phyloP scores from a whole-genome alignment of 2,888 invertebrate genomes.

The Ferrisia virgata region DNA sequence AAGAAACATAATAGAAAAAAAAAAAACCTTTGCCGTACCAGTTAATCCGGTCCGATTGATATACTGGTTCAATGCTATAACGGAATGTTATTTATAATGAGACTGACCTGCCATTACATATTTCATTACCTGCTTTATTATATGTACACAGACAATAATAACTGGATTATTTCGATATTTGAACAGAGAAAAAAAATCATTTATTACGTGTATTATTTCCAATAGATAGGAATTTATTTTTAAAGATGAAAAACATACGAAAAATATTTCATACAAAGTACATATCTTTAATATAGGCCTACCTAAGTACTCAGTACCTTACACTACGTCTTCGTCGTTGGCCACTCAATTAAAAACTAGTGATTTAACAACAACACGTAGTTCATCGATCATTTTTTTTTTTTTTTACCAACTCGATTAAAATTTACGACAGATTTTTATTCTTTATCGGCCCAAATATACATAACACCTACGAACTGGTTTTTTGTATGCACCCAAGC shows the following conservation, averaged over 20 bases:
- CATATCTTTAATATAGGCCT: too few species aligned
- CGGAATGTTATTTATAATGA: conserved; percentile 28
- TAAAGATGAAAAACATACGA: neutral
- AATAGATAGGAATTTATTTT: neutral
- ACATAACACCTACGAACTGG: neutral
- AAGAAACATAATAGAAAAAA: conserved; percentile 7
- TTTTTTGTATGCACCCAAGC: neutral
- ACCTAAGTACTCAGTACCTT: too few species aligned
- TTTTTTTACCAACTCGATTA: too few species aligned
- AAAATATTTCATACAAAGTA: neutral
- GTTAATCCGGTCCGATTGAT: conserved; percentile 22
- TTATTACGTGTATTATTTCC: neutral
- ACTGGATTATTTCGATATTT: conserved; percentile 24
- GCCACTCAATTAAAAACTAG: conserved; percentile 3
- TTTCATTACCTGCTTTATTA: conserved; percentile 30
- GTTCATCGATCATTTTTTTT: neutral
- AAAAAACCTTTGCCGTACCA: neutral
- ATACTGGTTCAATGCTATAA: conserved; percentile 11
- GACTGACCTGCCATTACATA: conserved; percentile 28
- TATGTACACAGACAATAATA: conserved; percentile 20
- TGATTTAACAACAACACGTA: neutral
- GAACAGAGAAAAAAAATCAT: neutral
- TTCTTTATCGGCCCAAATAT: neutral
- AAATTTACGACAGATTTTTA: conserved; percentile 12
- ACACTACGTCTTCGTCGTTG: too few species aligned